Evolutionary conservation across 2,888 invertebrate genomes (phyloP).

Genomic region (Tiliacea aurago): DNA sequence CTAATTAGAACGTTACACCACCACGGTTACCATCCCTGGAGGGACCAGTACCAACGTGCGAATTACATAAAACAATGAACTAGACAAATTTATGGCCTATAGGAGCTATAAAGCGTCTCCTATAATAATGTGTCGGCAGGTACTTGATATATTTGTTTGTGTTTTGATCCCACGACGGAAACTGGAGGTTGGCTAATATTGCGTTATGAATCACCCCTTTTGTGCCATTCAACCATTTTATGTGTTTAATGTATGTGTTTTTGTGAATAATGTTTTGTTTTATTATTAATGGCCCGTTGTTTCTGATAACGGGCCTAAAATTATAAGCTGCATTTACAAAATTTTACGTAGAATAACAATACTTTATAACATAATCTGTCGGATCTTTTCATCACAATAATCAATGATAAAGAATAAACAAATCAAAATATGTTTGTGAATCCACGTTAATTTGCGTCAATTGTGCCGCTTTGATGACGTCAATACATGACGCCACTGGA

Average conservation of each 20-base stretch:
- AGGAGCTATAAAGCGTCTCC: conserved; percentile 56
- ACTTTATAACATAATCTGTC: not conserved
- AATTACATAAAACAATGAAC: conserved; percentile 64
- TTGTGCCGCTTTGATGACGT: conserved; percentile 26
- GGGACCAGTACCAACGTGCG: conserved; percentile 24
- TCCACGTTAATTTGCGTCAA: conserved; percentile 15
- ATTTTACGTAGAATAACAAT: not conserved
- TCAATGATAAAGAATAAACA: not conserved
- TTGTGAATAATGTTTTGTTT: conserved; percentile 54
- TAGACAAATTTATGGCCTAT: conserved; percentile 66
- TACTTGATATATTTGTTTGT: conserved; percentile 64
- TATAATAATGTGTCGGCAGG: conserved; percentile 59
- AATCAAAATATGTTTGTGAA: not conserved
- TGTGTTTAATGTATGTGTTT: conserved; percentile 51
- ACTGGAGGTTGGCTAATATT: conserved; percentile 36
- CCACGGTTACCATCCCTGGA: conserved; percentile 15
- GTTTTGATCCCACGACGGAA: conserved; percentile 64
- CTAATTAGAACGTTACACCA: conserved; percentile 62
- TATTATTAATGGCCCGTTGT: conserved; percentile 43
- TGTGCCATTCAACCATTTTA: conserved; percentile 51
- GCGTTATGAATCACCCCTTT: conserved; percentile 52
- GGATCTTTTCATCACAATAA: conserved; percentile 3
- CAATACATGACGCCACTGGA: conserved; percentile 34
- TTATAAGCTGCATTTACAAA: conserved; percentile 1
- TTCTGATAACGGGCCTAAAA: conserved; percentile 6